Percentiles rank a stretch among this genome's conserved stretches.
Conservation (phyloP, 2,797 vertebrate genomes). For the Thripadectes ignobilis region DNA sequence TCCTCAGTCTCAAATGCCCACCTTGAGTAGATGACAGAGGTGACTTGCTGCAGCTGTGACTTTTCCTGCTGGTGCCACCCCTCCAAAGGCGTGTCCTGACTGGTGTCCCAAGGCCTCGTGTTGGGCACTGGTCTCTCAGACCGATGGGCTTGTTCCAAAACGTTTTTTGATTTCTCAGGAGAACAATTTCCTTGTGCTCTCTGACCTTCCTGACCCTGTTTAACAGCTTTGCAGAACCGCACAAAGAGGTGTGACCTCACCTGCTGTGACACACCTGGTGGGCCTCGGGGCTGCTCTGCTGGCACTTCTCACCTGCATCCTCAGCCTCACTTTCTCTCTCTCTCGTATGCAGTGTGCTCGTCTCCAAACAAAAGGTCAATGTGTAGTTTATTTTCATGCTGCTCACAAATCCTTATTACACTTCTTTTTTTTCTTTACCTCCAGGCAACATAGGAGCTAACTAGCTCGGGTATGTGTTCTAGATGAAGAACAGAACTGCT, state of each 20-base stretch:
- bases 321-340: neutral
- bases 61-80: neutral
- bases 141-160: neutral
- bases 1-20: neutral
- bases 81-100: rapidly evolving
- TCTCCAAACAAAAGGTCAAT: neutral
- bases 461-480: neutral
- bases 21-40: neutral
- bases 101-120: neutral
- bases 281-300: neutral
- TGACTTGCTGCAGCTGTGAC: neutral
- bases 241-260: neutral
- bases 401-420: neutral
- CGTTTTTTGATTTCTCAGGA: neutral
- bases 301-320: rapidly evolving
- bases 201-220: neutral
- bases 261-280: neutral
- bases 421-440: rapidly evolving
- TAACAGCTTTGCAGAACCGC: neutral
- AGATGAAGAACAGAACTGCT: neutral
- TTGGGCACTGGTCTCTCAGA: neutral
- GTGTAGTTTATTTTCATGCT: neutral
- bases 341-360: neutral
- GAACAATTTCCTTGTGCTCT: rapidly evolving
- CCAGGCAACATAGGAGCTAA: neutral